Conservation (phyloP, 2,888 invertebrate genomes). For the Chironomus riparius region DNA sequence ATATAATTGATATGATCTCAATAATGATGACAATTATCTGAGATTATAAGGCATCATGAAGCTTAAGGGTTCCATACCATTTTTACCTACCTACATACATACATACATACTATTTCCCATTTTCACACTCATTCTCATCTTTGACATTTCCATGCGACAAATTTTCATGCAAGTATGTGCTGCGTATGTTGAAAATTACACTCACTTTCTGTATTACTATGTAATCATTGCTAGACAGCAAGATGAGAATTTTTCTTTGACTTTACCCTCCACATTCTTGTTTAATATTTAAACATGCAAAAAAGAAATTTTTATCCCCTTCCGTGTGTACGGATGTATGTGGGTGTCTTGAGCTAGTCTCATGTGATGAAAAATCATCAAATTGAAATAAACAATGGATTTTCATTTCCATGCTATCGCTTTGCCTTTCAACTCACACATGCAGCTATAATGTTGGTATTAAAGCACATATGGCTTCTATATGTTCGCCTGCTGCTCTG, state of each 20-base stretch:
- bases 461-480: constrained; percentile 17
- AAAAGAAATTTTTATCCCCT: too few relatives aligned
- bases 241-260: too few relatives aligned
- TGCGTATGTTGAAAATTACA: too few relatives aligned
- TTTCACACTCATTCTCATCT: too few relatives aligned
- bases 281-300: too few relatives aligned
- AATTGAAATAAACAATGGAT: constrained; percentile 19
- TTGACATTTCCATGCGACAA: too few relatives aligned
- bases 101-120: too few relatives aligned
- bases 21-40: constrained; percentile 19
- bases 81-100: not conserved
- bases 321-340: not conserved
- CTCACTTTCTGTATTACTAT: too few relatives aligned
- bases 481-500: not conserved
- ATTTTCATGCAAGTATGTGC: too few relatives aligned
- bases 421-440: not conserved
- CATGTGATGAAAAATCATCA: constrained; percentile 11
- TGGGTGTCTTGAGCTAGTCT: not conserved
- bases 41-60: constrained; percentile 8
- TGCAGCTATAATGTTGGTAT: not conserved
- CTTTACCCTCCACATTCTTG: too few relatives aligned
- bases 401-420: not conserved
- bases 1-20: constrained; percentile 16
- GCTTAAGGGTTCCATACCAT: not conserved
- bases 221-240: too few relatives aligned